Evolutionary conservation across 2,113 vertebrate species (phyloP), one percentile per base, ranked within the genome.

Genomic region (Seriola aureovittata): DNA sequence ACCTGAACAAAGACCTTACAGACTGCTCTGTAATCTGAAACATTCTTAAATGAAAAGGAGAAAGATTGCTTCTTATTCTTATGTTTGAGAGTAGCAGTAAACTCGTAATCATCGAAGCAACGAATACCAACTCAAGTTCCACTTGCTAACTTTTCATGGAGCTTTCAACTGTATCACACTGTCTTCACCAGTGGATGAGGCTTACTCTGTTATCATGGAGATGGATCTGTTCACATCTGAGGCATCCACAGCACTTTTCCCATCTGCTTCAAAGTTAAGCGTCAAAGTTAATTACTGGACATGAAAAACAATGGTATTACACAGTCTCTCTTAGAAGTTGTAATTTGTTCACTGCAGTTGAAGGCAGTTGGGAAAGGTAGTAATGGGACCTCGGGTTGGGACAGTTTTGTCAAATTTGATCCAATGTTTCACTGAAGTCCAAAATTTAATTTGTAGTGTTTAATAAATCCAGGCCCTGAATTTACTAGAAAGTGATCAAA

Each of bases 401-500:
- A 36, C 8, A 55, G 12, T 11, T 5, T 13, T 4, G 1, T 16
- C 13, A 16, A 16, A 48, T 48, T 48, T 48, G 14, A 5, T 17
- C 14, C 3, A 3, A 12, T 44, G 17, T 50, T 54, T n/a, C 50
- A 9, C 19, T 54, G 6, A 25, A 25, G 9, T 60, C 9, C 17
- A 60, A 19, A 25, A 14, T 65, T 42, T 65, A 0, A 29, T 9
- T 21, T 34, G 14, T 5, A 46, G 11, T 8, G 2, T 68, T 52
- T 9, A 48, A 68, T 68, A 5, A 67, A 74, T 80, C 29, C 8
- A 4, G 54, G 40, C 9, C n/a, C 59, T 48, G 17, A 58, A 58
- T 71, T 50, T 23, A 55, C n/a, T 14, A 25, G 14, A 57, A 75
- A 76, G 58, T 48, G 19, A 71, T 36, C 29, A 23, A 65, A 52